Conservation (phyloP, 2,113 vertebrate genomes). For the Falcunculus frontatus region DNA sequence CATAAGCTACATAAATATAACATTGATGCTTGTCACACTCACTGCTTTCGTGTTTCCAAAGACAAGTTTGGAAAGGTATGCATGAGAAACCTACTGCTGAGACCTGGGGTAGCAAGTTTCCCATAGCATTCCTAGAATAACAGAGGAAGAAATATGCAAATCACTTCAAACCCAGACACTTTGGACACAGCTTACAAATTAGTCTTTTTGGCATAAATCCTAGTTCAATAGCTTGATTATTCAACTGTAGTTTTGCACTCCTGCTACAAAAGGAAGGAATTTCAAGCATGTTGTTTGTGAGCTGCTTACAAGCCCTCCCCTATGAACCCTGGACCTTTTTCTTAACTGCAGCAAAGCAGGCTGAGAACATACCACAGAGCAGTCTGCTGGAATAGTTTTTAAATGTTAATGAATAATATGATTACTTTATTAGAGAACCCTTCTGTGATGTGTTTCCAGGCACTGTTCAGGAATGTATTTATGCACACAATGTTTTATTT, state of each 20-base stretch:
- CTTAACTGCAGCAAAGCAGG: constrained; percentile 17
- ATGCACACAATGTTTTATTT: constrained; percentile 20
- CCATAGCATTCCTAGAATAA: constrained; percentile 58
- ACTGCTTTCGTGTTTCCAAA: neutral
- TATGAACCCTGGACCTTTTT: constrained; percentile 50
- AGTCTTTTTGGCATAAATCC: constrained; percentile 63
- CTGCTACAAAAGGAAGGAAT: constrained; percentile 65
- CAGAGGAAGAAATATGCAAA: constrained; percentile 62
- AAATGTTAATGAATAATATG: constrained; percentile 63
- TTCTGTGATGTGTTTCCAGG: constrained; percentile 55
- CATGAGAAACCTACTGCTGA: constrained; percentile 51
- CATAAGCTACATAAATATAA: neutral
- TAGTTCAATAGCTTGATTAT: constrained; percentile 67
- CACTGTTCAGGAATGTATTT: constrained; percentile 42
- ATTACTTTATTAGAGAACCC: constrained; percentile 37
- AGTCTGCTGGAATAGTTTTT: neutral
- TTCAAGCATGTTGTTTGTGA: constrained; percentile 58
- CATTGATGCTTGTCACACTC: neutral
- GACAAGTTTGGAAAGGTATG: constrained; percentile 37
- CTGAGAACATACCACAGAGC: neutral
- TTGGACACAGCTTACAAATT: constrained; percentile 64
- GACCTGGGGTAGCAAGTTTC: constrained; percentile 48
- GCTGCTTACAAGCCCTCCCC: constrained; percentile 61
- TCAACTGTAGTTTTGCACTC: constrained; percentile 62
- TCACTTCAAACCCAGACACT: constrained; percentile 59